These are phyloP conservation scores for Chaunax sp. DNA, from an alignment of 2,797 vertebrate genomes.

Conservation along the genomic window DNA sequence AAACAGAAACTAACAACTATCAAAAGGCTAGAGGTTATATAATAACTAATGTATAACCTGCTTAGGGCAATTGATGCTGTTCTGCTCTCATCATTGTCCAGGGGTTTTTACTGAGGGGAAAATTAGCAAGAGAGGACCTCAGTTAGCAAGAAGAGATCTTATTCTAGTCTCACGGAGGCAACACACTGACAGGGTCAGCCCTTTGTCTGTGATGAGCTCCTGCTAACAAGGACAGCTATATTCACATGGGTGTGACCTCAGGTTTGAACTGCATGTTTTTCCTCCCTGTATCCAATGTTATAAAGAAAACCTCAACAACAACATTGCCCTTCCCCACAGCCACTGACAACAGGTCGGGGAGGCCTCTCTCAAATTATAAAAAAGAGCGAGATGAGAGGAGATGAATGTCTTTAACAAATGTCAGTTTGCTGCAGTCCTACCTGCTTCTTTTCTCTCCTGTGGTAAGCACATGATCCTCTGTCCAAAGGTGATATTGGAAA, in stretches of 20 bases:
- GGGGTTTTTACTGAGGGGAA: not conserved
- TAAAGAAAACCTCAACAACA: slow-evolving; percentile 29
- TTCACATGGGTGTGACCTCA: slow-evolving; percentile 37
- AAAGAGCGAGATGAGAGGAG: slow-evolving; percentile 44
- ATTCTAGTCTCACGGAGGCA: not conserved
- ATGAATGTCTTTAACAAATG: slow-evolving; percentile 67
- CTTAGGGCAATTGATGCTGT: slow-evolving; percentile 12
- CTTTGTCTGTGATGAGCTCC: slow-evolving; percentile 35
- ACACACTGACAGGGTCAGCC: slow-evolving; percentile 26
- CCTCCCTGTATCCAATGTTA: slow-evolving; percentile 17
- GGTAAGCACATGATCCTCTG: slow-evolving; percentile 72
- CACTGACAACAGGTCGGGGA: slow-evolving; percentile 46
- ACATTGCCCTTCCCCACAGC: slow-evolving; percentile 44
- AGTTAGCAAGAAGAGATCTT: slow-evolving; percentile 23
- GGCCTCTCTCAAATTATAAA: slow-evolving; percentile 46
- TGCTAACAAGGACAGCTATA: slow-evolving; percentile 39
- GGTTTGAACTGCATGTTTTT: slow-evolving; percentile 46
- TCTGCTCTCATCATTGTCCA: slow-evolving; percentile 16
- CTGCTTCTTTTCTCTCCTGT: slow-evolving; percentile 39
- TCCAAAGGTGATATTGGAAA: slow-evolving; percentile 73
- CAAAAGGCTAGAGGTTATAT: slow-evolving; percentile 8
- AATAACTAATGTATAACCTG: slow-evolving; percentile 17
- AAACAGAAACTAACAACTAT: slow-evolving; percentile 9
- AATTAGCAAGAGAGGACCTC: slow-evolving; percentile 12
- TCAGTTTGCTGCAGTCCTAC: slow-evolving; percentile 43